Base-by-base conservation (phyloP, 2,113 vertebrate species). In the Percina caprodes region DNA sequence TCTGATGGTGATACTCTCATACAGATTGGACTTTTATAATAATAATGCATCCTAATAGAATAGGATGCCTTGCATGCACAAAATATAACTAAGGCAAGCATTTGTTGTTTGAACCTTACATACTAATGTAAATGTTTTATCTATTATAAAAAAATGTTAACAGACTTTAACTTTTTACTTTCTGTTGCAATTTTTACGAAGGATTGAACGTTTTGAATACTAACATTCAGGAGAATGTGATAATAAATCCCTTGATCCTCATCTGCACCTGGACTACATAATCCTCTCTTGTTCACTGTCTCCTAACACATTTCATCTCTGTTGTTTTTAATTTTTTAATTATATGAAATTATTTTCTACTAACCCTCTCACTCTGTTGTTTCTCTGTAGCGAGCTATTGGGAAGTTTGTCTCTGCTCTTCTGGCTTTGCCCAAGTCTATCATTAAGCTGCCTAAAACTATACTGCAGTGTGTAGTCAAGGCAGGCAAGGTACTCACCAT, bases 371-470 rank as follows among this genome's bases (percentile, higher is more conserved):
- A 87, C 95, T 97, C 95, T 97, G 90, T 97, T 95, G 89, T 95
- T 95, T 95, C 95, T 97, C 95, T 86, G 79, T 96, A 99, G 98
- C 97, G 97, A 97, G 98, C 98, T 91, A 97, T 99, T 93, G 96
- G 97, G 93, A 99, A 98, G 95, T 99, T 99, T 97, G 96, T 96
- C 84, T 98, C 97, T 82, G 98, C 98, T 88, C 93, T 99, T 93
- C 94, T 99, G 96, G 98, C 98, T 95, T 97, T 99, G 94, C 98
- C 98, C 95, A 98, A 95, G 95, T 99, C 98, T 96, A 86, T 99
- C 95, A 96, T 99, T 96, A 99, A 98, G 95, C 97, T 99, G 90
- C 98, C 98, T 93, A 99, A 98, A 99, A 98, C 97, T 94, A 96
- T 99, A 89, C 98, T 99, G 92, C 97, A 99, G 89, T 99, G 97